phyloP scores from a whole-genome alignment of 2,888 invertebrate species.

The Ophonus ardosiacus region DNA sequence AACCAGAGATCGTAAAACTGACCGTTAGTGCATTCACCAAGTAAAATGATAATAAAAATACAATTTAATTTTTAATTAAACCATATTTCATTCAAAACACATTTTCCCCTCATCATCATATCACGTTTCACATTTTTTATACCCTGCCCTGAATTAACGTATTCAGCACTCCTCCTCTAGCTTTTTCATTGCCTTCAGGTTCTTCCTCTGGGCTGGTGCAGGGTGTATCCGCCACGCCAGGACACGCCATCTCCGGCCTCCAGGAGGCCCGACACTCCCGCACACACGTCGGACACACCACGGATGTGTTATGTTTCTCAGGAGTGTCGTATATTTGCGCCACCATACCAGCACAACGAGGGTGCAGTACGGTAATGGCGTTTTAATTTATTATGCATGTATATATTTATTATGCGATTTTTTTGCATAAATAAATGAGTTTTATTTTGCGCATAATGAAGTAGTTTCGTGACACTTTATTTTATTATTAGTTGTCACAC shows the following conservation, averaged over 20 bases:
- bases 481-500: too few relatives aligned
- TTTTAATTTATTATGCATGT: too few relatives aligned
- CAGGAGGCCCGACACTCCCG: slow-evolving; percentile 56
- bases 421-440: too few relatives aligned
- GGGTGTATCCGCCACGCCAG: slow-evolving; percentile 46
- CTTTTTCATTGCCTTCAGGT: not conserved
- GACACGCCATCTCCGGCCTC: slow-evolving; percentile 45
- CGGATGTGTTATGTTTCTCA: not conserved
- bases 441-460: too few relatives aligned
- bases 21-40: too few relatives aligned
- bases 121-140: not conserved
- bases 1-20: too few relatives aligned
- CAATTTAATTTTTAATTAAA: too few relatives aligned
- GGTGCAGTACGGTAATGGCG: not conserved
- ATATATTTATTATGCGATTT: too few relatives aligned
- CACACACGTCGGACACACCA: not conserved
- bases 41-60: too few relatives aligned
- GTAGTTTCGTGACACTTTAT: too few relatives aligned
- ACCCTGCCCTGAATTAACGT: not conserved
- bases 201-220: not conserved
- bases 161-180: not conserved
- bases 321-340: not conserved
- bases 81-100: too few relatives aligned
- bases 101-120: not conserved
- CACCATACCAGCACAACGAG: not conserved